phyloP scores from a whole-genome alignment of 1,140 invertebrate genomes.

The Achroia grisella region DNA sequence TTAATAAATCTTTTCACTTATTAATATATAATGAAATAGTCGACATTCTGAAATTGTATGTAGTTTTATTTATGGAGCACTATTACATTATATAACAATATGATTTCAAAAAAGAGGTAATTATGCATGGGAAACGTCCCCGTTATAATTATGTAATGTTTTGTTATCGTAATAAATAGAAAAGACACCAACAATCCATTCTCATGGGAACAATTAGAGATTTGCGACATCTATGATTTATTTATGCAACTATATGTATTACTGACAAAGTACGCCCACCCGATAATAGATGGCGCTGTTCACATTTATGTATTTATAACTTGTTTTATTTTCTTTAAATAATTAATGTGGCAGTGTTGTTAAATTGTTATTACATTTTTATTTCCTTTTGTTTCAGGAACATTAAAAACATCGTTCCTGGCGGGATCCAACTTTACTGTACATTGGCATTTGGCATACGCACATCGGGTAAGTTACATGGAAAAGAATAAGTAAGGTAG shows the following conservation, averaged over 20 bases:
- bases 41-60: too few relatives aligned
- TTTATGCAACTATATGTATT: constrained; percentile 11
- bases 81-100: too few relatives aligned
- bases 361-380: constrained; percentile 1
- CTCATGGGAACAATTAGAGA: constrained; percentile 4
- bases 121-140: constrained; percentile 7
- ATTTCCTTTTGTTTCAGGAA: constrained; percentile 76
- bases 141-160: constrained; percentile 6
- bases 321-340: too few relatives aligned
- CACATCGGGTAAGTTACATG: constrained; percentile 86
- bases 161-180: constrained; percentile 3
- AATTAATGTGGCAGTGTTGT: too few relatives aligned
- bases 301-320: background rate
- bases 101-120: constrained; percentile 2
- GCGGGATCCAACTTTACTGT: constrained; percentile 90
- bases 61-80: too few relatives aligned
- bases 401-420: constrained; percentile 86
- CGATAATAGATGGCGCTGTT: constrained; percentile 16
- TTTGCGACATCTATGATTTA: constrained; percentile 17
- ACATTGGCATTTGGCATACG: constrained; percentile 95
- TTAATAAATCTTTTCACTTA: too few relatives aligned
- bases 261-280: constrained; percentile 8
- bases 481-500: too few relatives aligned
- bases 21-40: too few relatives aligned
- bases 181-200: constrained; percentile 2